A percentile compares a stretch with the other conserved stretches of the same genome.
Evolutionary conservation across 2,797 vertebrate species (phyloP).

Genomic region (Arctocebus calabarensis): DNA sequence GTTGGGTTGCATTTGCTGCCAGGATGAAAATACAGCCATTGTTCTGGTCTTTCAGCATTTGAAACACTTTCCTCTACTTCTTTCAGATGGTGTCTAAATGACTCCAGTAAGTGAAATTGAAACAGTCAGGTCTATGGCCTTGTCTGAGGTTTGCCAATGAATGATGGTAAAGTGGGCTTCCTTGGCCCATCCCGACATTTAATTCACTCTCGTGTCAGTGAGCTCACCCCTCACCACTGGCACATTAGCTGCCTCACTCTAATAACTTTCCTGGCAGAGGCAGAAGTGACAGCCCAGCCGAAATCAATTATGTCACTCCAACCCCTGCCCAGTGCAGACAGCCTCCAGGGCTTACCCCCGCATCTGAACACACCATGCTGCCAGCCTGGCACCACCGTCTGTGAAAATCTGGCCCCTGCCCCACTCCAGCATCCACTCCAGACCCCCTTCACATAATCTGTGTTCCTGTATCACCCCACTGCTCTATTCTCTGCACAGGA

Average conservation of each 20-base stretch:
- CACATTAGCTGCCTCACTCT: neutral
- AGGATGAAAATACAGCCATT: neutral
- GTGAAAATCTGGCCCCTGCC: neutral
- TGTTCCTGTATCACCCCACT: neutral
- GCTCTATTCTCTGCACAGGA: neutral
- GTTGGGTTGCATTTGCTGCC: neutral
- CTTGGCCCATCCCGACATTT: neutral
- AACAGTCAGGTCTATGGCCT: neutral
- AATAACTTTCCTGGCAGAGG: conserved; percentile 34
- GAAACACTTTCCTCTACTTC: neutral
- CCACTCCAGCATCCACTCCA: neutral
- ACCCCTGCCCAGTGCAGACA: neutral
- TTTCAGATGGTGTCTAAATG: neutral
- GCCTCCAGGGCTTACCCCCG: neutral
- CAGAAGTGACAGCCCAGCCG: conserved; percentile 7
- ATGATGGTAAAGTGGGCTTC: neutral
- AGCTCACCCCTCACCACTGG: conserved; percentile 34
- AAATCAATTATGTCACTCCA: neutral
- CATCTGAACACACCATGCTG: neutral
- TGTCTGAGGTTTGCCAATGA: neutral
- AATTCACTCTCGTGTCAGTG: conserved; percentile 25
- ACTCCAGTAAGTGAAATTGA: neutral
- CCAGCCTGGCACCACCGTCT: neutral
- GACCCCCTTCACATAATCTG: too few relatives aligned
- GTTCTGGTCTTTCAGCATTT: neutral